A percentile compares a stretch with the other conserved stretches of the same genome.
These are phyloP conservation scores for Papilio elwesi DNA, from an alignment of 2,888 invertebrate species.

Conservation along the genomic window DNA sequence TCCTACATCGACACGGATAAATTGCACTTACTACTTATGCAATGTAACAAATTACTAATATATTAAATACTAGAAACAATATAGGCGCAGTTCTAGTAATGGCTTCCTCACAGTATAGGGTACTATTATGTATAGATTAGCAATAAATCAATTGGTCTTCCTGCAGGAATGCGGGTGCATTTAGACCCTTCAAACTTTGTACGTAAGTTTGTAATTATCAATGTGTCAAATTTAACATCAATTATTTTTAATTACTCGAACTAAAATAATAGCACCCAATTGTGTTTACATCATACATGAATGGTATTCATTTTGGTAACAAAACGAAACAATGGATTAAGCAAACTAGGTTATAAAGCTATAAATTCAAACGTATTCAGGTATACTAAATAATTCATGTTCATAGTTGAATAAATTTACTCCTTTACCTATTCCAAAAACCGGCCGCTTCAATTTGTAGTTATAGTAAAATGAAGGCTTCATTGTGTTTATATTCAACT, in stretches of 20 bases:
- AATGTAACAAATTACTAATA: no score
- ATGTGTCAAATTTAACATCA: no score
- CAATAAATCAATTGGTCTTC: no score
- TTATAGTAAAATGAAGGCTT: constrained; percentile 60
- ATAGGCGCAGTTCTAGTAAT: no score
- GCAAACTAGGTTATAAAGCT: constrained; percentile 21
- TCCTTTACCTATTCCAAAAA: constrained; percentile 55
- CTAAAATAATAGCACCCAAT: neutral
- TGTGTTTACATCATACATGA: constrained; percentile 1
- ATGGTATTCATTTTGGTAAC: neutral
- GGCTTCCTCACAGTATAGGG: no score
- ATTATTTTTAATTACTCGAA: neutral
- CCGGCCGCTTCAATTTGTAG: constrained; percentile 40
- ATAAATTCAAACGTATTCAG: constrained; percentile 23
- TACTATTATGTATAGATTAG: no score
- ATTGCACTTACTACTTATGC: no score
- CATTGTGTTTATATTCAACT: constrained; percentile 59
- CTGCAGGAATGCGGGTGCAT: no score
- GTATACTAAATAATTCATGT: constrained; percentile 20
- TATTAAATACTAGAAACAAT: no score
- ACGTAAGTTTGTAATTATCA: no score
- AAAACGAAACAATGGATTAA: constrained; percentile 7
- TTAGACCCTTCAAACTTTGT: no score
- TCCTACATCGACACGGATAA: no score
- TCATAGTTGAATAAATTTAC: constrained; percentile 49